Conservation (phyloP, 2,113 vertebrate species). For the Uria aalge region DNA sequence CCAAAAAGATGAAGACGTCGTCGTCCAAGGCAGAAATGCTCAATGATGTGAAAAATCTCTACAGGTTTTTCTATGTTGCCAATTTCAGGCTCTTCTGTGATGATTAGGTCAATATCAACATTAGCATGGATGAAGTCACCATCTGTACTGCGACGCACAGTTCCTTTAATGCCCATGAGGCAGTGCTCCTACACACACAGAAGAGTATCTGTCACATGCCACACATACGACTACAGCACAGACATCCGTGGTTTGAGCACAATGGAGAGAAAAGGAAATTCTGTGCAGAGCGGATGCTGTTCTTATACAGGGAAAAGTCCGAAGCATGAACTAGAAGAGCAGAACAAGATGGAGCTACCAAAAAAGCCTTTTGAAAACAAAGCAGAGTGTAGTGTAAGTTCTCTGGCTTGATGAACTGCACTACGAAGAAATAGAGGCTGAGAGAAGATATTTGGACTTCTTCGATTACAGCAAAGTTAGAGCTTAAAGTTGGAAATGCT, state of each 20-base stretch:
- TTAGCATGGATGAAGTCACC: conserved; percentile 98
- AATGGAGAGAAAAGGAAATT: background rate
- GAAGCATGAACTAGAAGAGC: background rate
- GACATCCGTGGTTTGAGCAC: rapidly evolving
- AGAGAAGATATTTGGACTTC: background rate
- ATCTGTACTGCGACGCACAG: conserved; percentile 91
- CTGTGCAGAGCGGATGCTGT: background rate
- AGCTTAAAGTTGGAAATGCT: background rate
- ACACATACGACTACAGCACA: background rate
- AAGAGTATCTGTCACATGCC: background rate
- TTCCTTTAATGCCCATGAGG: conserved; percentile 98
- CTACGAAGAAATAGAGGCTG: background rate
- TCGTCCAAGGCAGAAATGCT: conserved; percentile 95
- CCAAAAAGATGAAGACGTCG: conserved; percentile 93
- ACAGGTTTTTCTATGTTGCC: conserved; percentile 98
- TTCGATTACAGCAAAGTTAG: background rate
- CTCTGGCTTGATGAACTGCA: background rate
- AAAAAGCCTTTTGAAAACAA: background rate
- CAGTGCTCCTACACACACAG: conserved; percentile 86
- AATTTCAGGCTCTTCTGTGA: conserved; percentile 96
- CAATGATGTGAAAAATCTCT: conserved; percentile 98
- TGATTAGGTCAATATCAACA: conserved; percentile 97
- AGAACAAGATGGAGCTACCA: background rate
- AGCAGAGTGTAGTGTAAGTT: background rate
- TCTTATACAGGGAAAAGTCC: background rate